Evolutionary conservation across 2,797 vertebrate genomes (phyloP).

Genomic region (Helostoma temminkii): DNA sequence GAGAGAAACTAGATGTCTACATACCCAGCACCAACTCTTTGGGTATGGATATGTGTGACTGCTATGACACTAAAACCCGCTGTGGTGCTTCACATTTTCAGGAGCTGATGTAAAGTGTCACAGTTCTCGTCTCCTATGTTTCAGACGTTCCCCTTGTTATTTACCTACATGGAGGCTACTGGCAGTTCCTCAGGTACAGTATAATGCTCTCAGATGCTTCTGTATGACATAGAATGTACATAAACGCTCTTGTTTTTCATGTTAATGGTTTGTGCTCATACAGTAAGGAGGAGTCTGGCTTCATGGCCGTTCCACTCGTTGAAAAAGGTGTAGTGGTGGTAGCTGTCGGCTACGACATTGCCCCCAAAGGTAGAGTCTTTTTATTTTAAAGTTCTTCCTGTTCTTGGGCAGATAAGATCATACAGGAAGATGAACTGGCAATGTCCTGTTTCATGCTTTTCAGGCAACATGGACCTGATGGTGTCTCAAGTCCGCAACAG

Average conservation of each 20-base stretch:
- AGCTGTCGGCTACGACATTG: slow-evolving; percentile 88
- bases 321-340: slow-evolving; percentile 87
- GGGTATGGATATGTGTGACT: slow-evolving; percentile 68
- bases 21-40: slow-evolving; percentile 80
- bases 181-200: slow-evolving; percentile 92
- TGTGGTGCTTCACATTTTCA: not conserved
- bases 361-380: slow-evolving; percentile 88
- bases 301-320: slow-evolving; percentile 87
- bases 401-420: too few species aligned
- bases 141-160: slow-evolving; percentile 88
- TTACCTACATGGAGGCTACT: slow-evolving; percentile 96
- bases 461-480: slow-evolving; percentile 93
- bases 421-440: too few species aligned
- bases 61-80: not conserved
- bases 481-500: slow-evolving; percentile 90
- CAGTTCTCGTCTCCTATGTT: slow-evolving; percentile 30
- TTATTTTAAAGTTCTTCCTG: not conserved
- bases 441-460: not conserved
- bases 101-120: not conserved
- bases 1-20: slow-evolving; percentile 92
- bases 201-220: not conserved
- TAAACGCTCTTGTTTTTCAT: not conserved
- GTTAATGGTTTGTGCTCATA: slow-evolving; percentile 12
- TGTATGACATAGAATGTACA: not conserved
- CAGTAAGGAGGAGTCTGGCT: slow-evolving; percentile 93